A percentile compares a stretch with the other conserved stretches of the same genome.
phyloP scores from a whole-genome alignment of 2,888 invertebrate species.

The Eupeodes latifasciatus region DNA sequence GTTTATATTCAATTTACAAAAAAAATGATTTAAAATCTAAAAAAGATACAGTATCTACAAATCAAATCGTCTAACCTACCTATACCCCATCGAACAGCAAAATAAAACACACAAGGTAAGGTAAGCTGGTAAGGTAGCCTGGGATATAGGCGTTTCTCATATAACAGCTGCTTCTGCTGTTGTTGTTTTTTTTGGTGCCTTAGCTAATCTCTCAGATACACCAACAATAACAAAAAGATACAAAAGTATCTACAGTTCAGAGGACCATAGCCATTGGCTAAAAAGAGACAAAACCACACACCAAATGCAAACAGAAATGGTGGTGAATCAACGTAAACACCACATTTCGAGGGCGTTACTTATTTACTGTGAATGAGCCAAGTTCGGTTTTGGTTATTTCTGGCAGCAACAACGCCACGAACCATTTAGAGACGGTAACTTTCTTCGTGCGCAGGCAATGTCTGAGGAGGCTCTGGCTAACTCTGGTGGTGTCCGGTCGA shows the following conservation, averaged over 20 bases:
- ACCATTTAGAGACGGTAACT: constrained; percentile 70
- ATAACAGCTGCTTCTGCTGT: constrained; percentile 49
- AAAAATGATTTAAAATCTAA: background rate
- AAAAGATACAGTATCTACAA: constrained; percentile 59
- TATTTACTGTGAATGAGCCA: constrained; percentile 64
- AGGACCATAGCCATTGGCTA: constrained; percentile 1
- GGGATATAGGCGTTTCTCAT: constrained; percentile 61
- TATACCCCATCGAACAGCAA: constrained; percentile 21
- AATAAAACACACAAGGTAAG: constrained; percentile 40
- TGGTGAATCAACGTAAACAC: constrained; percentile 55
- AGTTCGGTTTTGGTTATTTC: constrained; percentile 51
- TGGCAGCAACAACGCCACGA: constrained; percentile 36
- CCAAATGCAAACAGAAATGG: constrained; percentile 45
- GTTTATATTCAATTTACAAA: constrained; percentile 29
- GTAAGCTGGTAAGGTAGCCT: background rate
- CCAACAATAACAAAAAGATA: constrained; percentile 35
- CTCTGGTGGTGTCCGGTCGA: constrained; percentile 68
- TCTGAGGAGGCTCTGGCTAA: constrained; percentile 60
- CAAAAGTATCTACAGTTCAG: constrained; percentile 42
- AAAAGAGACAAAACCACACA: constrained; percentile 43
- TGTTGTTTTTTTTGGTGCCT: constrained; percentile 5
- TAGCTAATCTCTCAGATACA: constrained; percentile 50
- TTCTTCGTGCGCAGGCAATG: constrained; percentile 73
- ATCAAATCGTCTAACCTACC: constrained; percentile 60
- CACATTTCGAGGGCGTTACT: constrained; percentile 61